phyloP scores from a whole-genome alignment of 2,888 invertebrate species.

The Druceiella hillmani region DNA sequence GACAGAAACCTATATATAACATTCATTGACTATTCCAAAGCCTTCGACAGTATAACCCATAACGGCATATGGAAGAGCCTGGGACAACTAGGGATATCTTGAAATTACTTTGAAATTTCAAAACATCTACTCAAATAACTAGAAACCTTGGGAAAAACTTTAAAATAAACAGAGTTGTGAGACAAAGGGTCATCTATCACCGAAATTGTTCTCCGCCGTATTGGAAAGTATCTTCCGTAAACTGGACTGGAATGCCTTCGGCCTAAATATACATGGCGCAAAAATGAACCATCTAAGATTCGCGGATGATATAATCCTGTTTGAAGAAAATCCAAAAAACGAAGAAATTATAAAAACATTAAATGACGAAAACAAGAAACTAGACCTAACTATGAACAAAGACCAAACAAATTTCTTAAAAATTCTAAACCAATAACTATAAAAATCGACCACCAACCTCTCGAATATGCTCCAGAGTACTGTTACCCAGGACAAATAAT shows the following conservation, averaged over 20 bases:
- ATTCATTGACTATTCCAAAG: conserved; percentile 12
- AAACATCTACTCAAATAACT: not conserved
- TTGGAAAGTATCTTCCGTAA: not conserved
- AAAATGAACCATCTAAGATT: not conserved
- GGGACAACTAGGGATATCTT: not conserved
- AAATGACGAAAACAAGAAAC: not conserved
- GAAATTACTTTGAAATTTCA: not conserved
- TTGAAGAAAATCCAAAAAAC: not conserved
- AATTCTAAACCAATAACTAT: too few relatives aligned
- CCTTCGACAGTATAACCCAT: conserved; percentile 10
- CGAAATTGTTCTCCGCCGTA: not conserved
- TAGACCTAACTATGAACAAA: not conserved
- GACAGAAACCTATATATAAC: conserved; percentile 4
- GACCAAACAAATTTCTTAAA: too few relatives aligned
- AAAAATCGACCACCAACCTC: too few relatives aligned
- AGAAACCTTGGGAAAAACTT: not conserved
- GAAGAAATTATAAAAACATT: not conserved
- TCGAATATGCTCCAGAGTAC: too few relatives aligned
- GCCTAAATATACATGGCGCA: not conserved
- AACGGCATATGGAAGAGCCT: not conserved
- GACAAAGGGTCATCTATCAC: not conserved
- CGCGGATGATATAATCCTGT: not conserved
- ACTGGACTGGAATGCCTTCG: not conserved
- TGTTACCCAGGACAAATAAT: too few relatives aligned
- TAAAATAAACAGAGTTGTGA: too few relatives aligned